Evolutionary conservation across 2,888 invertebrate genomes (phyloP).

Genomic region (Athetis lepigone): DNA sequence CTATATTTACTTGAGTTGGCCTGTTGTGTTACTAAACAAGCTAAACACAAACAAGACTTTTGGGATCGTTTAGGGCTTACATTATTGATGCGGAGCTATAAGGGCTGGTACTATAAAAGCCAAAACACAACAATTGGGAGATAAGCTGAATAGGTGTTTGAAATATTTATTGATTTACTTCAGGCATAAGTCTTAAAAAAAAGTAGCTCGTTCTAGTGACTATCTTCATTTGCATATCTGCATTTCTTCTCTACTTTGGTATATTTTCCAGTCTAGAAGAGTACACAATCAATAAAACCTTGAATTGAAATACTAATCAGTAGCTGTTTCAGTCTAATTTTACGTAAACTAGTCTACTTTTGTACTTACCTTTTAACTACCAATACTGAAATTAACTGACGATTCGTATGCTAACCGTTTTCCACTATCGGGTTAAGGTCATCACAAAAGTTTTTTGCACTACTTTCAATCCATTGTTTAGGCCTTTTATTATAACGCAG

Average conservation of each 20-base stretch:
- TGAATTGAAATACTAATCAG: background rate
- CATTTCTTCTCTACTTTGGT: too few species aligned
- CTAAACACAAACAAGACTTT: background rate
- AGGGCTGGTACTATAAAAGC: background rate
- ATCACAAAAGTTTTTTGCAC: conserved; percentile 1
- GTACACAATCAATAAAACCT: background rate
- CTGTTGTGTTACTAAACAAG: too few species aligned
- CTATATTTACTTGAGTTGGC: too few species aligned
- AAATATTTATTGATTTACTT: background rate
- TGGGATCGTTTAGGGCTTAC: background rate
- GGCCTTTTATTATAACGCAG: background rate
- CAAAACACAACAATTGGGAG: background rate
- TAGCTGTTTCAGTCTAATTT: background rate
- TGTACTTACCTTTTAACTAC: conserved; percentile 8
- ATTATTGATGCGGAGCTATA: background rate
- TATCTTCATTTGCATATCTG: too few species aligned
- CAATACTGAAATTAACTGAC: background rate
- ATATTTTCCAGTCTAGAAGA: too few species aligned
- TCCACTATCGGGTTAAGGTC: conserved; percentile 8
- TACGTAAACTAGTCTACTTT: too few species aligned
- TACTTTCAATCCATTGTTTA: background rate
- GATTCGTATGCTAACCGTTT: conserved; percentile 11
- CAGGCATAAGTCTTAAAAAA: background rate
- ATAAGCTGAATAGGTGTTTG: background rate
- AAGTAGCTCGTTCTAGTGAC: too few species aligned